Percentiles rank a stretch among this genome's conserved stretches.
Conservation (phyloP, 2,888 invertebrate species). For the Esperia sulphurella region DNA sequence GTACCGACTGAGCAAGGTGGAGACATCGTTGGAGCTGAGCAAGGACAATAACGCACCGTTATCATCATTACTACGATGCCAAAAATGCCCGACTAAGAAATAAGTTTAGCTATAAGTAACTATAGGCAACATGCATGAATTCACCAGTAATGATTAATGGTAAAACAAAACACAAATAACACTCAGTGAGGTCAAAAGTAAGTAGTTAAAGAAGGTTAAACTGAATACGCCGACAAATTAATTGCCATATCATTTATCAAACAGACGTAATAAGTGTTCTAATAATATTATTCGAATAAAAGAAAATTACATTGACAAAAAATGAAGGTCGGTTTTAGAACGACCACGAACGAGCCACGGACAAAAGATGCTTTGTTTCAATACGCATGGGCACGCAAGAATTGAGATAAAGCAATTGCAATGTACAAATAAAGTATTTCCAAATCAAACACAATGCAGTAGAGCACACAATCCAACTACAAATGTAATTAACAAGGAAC, state of each 20-base stretch:
- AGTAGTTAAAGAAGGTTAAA: slow-evolving; percentile 4
- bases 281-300: not conserved
- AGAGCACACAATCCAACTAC: no score
- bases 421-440: no score
- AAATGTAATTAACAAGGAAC: no score
- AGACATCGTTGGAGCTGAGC: no score
- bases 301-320: slow-evolving; percentile 6
- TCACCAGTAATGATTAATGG: not conserved
- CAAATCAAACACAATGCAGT: no score
- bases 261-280: not conserved
- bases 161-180: slow-evolving; percentile 3
- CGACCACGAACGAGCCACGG: slow-evolving; percentile 2
- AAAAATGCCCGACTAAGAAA: no score
- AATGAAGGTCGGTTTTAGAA: slow-evolving; percentile 6
- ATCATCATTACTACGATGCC: no score
- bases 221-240: slow-evolving; percentile 3
- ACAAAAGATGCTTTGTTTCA: slow-evolving; percentile 6
- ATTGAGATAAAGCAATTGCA: not conserved
- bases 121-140: no score
- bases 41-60: no score
- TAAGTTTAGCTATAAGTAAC: no score
- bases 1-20: no score
- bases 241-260: slow-evolving; percentile 4
- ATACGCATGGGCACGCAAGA: slow-evolving; percentile 2
- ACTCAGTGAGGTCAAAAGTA: slow-evolving; percentile 7